phyloP scores from a whole-genome alignment of 37 sponge, comb jelly and placozoan species.

The Eunapius fragilis region DNA sequence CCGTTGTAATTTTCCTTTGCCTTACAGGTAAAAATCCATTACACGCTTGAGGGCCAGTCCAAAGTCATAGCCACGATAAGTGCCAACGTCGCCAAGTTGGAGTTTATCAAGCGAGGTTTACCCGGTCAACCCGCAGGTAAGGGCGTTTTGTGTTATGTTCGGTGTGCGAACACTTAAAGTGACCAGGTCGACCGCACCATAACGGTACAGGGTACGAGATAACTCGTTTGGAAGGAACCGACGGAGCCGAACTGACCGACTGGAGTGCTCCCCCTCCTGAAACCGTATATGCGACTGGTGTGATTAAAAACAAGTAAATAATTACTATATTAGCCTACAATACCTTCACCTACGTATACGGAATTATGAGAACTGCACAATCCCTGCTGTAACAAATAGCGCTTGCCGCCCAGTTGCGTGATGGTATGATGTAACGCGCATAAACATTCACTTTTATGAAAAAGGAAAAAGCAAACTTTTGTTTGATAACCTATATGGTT shows the following conservation, averaged over 20 bases:
- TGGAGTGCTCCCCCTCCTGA: constrained; percentile 51
- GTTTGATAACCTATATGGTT: not conserved
- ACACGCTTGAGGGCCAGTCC: constrained; percentile 65
- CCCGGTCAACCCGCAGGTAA: constrained; percentile 72
- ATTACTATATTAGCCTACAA: too few species aligned
- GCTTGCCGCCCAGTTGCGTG: not conserved
- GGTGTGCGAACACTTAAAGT: too few species aligned
- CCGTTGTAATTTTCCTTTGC: not conserved
- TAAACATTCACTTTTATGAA: not conserved
- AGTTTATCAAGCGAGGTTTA: constrained; percentile 66
- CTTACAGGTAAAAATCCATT: constrained; percentile 73
- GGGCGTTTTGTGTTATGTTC: not conserved
- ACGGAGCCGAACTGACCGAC: constrained; percentile 61
- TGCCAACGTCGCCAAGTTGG: constrained; percentile 63
- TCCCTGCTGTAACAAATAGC: too few species aligned
- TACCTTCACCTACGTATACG: not conserved
- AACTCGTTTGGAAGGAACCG: constrained; percentile 38
- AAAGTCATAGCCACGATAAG: constrained; percentile 56
- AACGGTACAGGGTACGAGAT: constrained; percentile 41
- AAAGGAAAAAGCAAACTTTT: not conserved
- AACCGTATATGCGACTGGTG: constrained; percentile 72
- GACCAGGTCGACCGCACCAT: too few species aligned
- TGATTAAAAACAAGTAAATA: constrained; percentile 12
- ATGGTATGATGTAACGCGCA: not conserved
- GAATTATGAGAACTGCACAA: not conserved